Evolutionary conservation across 30 jellyfish, hydroid and myxozoan genomes (phyloP).

Genomic region (Morbakka virulenta): DNA sequence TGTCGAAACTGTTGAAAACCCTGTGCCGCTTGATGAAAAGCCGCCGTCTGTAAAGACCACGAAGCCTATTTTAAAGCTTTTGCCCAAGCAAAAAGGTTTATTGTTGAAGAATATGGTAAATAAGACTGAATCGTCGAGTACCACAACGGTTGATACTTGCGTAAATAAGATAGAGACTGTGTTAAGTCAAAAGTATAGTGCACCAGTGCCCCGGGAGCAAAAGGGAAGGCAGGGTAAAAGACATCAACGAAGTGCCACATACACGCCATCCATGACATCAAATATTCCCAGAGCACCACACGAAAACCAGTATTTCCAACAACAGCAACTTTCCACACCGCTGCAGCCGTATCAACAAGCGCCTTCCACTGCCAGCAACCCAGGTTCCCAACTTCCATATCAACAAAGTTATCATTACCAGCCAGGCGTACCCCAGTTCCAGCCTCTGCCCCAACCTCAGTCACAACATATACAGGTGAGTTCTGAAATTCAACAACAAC

Average conservation of each 20-base stretch:
- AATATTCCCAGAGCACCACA: neutral
- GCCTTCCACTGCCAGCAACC: neutral
- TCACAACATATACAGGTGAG: neutral
- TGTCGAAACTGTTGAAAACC: neutral
- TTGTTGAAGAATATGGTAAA: neutral
- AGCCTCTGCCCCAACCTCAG: conserved; percentile 2
- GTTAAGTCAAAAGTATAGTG: neutral
- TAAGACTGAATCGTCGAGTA: neutral
- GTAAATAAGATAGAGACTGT: neutral
- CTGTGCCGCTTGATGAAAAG: conserved; percentile 11
- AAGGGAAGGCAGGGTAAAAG: neutral
- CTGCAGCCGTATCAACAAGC: conserved; percentile 6
- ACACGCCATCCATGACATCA: conserved; percentile 36
- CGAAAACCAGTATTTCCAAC: neutral
- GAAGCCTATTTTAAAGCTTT: neutral
- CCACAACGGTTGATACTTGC: neutral
- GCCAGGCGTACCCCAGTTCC: neutral
- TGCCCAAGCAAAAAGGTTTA: neutral
- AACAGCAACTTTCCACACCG: neutral
- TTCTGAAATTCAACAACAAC: neutral
- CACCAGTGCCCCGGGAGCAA: neutral
- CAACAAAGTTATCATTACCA: conserved; percentile 20
- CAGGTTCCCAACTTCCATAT: neutral
- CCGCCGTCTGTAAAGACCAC: neutral
- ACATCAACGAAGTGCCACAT: conserved; percentile 53